Conservation (phyloP, 2,888 invertebrate species). For the Scelioninae gen. 1 region DNA sequence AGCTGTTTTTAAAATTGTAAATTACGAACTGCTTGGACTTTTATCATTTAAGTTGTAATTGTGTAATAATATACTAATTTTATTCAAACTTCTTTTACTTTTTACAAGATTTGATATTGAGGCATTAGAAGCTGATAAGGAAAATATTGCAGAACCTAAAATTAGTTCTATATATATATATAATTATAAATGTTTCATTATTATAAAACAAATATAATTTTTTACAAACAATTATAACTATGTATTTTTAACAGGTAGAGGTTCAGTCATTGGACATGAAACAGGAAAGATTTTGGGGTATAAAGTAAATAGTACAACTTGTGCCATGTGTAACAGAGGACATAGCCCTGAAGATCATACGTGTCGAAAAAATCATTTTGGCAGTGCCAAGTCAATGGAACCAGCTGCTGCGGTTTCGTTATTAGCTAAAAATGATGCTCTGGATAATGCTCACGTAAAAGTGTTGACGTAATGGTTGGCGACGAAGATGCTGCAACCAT, state of each 20-base stretch:
- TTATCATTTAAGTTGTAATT: too few relatives aligned
- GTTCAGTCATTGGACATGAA: not conserved
- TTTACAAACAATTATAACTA: not conserved
- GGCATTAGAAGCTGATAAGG: too few relatives aligned
- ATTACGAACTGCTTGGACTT: too few relatives aligned
- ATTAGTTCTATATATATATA: not conserved
- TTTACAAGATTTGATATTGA: too few relatives aligned
- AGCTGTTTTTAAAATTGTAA: too few relatives aligned
- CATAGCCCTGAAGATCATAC: not conserved
- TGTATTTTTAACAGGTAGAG: not conserved
- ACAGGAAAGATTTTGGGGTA: not conserved
- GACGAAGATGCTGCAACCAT: too few relatives aligned
- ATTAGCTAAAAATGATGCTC: not conserved
- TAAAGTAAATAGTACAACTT: not conserved
- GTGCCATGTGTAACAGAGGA: not conserved
- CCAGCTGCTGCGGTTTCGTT: not conserved
- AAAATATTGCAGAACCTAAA: too few relatives aligned
- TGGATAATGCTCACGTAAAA: too few relatives aligned
- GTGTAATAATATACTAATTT: too few relatives aligned
- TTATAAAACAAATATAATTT: not conserved
- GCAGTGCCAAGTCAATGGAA: conserved; percentile 35
- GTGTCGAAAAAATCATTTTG: conserved; percentile 11
- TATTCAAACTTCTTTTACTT: too few relatives aligned
- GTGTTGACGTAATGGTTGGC: too few relatives aligned
- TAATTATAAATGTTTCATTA: not conserved